Evolutionary conservation across 1,140 invertebrate species (phyloP), one percentile per base, ranked within the genome.

Genomic region (Drosophila sp.): DNA sequence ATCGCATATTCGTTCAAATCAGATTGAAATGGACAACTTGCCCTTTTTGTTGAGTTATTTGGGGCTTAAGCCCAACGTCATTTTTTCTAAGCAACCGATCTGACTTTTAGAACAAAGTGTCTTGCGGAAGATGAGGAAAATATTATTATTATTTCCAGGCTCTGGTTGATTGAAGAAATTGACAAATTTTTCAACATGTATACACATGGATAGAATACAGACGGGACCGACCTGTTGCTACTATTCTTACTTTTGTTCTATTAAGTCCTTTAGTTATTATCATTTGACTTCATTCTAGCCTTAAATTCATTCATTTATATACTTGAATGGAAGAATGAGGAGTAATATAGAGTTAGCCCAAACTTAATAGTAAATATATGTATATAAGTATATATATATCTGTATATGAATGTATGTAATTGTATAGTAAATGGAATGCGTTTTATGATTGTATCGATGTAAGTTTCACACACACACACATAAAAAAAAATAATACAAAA

Each of bases 221-320:
- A 38, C 35, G 10, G 10, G 10, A 4, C 8, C 10, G 11, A 38
- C 35, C 8, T 10, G 10, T 38, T 30, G 2, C 2, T 3, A 30
- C 30, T 17, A 17, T 17, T 30, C 30, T 30, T 30, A 30, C 2
- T 1, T 11, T 29, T 66, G 5, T 33, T 35, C 1, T 50, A 33
- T 29, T 41, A 66, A 44, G 35, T 4, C 62, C 4, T 23, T 23
- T 3, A 33, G 11, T 17, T 5, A 57, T 50, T 1, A 71, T 70
- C 8, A 55, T 17, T 33, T 30, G 27, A 38, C 10, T n/a, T 25
- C 40, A 11, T 17, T 17, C 4, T 47, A 50, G 47, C 2, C 41
- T 11, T 66, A 47, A 25, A 27, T 38, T 2, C 35, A 30, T 44
- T 44, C 7, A 10, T 17, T 17, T 55, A 50, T 11, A 17, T 32